These are phyloP conservation scores for Pelobates fuscus DNA, from an alignment of 2,113 vertebrate genomes.

Conservation along the genomic window DNA sequence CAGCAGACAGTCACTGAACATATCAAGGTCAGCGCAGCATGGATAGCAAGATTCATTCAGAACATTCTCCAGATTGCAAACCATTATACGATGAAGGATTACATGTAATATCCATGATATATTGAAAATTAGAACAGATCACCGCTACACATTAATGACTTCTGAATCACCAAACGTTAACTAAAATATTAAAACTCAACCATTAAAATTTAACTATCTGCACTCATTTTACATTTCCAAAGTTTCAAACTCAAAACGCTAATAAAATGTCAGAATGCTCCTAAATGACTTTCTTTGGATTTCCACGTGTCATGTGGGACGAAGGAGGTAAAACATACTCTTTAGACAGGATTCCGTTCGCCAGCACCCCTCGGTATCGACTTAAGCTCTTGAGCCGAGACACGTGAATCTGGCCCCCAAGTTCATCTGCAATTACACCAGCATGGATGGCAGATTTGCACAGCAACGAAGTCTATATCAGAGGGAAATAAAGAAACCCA, in stretches of 20 bases:
- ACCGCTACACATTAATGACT: too few species aligned
- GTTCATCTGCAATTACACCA: slow-evolving; percentile 74
- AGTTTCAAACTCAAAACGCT: too few species aligned
- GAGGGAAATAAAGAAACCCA: slow-evolving; percentile 31
- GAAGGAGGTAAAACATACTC: slow-evolving; percentile 83
- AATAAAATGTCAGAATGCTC: too few species aligned
- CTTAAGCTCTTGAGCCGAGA: slow-evolving; percentile 73
- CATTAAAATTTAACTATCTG: too few species aligned
- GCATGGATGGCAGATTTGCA: slow-evolving; percentile 86
- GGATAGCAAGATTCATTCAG: neutral
- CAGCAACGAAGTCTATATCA: slow-evolving; percentile 82
- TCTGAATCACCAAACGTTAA: too few species aligned
- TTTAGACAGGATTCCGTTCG: slow-evolving; percentile 76
- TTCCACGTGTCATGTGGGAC: too few species aligned
- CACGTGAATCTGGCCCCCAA: slow-evolving; percentile 78
- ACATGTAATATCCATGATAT: too few species aligned
- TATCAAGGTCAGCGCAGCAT: slow-evolving; percentile 47
- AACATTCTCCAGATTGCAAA: neutral
- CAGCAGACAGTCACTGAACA: neutral
- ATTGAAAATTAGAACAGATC: too few species aligned
- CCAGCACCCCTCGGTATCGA: slow-evolving; percentile 70
- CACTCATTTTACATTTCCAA: too few species aligned
- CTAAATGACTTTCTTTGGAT: too few species aligned
- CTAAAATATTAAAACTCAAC: too few species aligned
- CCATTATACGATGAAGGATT: neutral